Evolutionary conservation across 2,888 invertebrate genomes (phyloP).

Genomic region (Drosophila cognata): DNA sequence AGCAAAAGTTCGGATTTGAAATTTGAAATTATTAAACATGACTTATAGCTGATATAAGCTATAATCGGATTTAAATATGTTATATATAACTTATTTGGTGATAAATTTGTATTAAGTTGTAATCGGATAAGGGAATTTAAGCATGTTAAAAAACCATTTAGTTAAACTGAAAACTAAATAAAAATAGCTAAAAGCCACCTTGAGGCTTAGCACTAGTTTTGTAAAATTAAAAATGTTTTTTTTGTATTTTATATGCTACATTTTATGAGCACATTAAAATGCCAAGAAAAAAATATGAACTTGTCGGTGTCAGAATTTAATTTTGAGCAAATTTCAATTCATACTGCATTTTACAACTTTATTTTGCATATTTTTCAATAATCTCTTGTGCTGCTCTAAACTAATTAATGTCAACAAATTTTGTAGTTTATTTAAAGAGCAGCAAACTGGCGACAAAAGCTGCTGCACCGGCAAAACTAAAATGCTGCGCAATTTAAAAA

Average conservation of each 20-base stretch:
- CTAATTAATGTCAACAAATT: constrained; percentile 68
- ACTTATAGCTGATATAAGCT: neutral
- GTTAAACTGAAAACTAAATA: neutral
- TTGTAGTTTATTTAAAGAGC: constrained; percentile 41
- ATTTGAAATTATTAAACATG: neutral
- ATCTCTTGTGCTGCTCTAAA: constrained; percentile 26
- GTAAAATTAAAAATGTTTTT: neutral
- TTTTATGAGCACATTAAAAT: constrained; percentile 17
- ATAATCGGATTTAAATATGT: neutral
- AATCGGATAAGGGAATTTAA: neutral
- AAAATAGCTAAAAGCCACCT: neutral
- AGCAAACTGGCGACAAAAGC: constrained; percentile 64
- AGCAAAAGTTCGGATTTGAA: neutral
- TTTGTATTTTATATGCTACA: neutral
- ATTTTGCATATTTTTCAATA: constrained; percentile 36
- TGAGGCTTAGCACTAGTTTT: neutral
- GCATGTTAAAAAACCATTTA: neutral
- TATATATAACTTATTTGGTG: neutral
- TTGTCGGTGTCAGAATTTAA: neutral
- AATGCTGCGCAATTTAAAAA: constrained; percentile 48
- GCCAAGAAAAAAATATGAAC: constrained; percentile 1
- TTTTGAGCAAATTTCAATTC: constrained; percentile 3
- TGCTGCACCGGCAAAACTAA: constrained; percentile 51
- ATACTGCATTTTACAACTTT: constrained; percentile 22
- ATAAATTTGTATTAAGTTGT: neutral